Evolutionary conservation across 2,113 vertebrate species (phyloP).

Genomic region (Ibidorhyncha struthersii): DNA sequence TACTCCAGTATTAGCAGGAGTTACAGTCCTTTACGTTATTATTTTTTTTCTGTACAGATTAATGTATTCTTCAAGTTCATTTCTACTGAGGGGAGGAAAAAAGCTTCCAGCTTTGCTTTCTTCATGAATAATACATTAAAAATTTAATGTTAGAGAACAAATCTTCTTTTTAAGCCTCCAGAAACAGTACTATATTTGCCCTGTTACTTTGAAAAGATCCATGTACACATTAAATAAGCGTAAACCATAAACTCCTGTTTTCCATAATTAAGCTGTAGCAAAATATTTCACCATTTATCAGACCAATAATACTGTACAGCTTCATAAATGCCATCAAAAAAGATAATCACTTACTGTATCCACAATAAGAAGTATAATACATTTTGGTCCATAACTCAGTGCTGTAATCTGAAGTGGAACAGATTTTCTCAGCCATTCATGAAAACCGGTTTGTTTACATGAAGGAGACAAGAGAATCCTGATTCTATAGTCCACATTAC

Average conservation of each 20-base stretch:
- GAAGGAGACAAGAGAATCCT: neutral
- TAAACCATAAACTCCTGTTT: conserved; percentile 5
- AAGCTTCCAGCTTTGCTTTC: conserved; percentile 21
- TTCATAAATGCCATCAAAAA: neutral
- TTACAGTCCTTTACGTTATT: neutral
- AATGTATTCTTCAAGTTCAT: conserved; percentile 25
- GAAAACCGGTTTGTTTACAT: fast-evolving
- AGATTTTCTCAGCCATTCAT: neutral
- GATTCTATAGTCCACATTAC: neutral
- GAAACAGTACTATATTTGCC: conserved; percentile 16
- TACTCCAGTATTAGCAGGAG: neutral
- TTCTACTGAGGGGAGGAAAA: neutral
- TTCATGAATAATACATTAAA: conserved; percentile 53
- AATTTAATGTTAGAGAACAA: conserved; percentile 21
- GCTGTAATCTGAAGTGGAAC: neutral
- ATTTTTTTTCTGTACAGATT: neutral
- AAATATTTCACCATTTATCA: neutral
- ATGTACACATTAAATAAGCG: neutral
- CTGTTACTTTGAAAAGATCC: conserved; percentile 27
- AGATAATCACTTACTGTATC: neutral
- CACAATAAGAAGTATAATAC: neutral
- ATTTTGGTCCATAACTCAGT: neutral
- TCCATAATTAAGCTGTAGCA: neutral
- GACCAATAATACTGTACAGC: neutral
- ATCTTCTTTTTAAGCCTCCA: conserved; percentile 35